These are phyloP conservation scores for Lepidurus arcticus DNA, from an alignment of 1,140 invertebrate species.

Conservation along the genomic window DNA sequence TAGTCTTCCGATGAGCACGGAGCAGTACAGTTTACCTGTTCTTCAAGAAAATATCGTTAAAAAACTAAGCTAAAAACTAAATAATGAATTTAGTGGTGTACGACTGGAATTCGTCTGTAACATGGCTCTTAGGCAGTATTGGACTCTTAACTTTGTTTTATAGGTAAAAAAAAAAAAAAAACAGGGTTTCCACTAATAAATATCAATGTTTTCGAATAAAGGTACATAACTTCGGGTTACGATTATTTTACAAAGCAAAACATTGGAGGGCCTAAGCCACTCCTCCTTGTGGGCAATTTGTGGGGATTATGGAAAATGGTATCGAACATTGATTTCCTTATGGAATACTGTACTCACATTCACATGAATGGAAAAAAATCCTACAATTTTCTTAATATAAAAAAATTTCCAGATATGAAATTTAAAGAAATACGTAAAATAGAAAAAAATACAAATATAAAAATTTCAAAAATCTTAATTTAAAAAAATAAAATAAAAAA, in stretches of 20 bases:
- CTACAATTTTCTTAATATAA: too few species aligned
- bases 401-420: too few species aligned
- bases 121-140: neutral
- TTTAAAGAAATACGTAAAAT: too few species aligned
- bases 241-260: constrained; percentile 24
- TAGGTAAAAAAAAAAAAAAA: neutral
- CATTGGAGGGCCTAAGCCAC: constrained; percentile 34
- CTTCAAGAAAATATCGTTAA: too few species aligned
- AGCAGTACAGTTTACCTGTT: too few species aligned
- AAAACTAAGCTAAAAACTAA: neutral
- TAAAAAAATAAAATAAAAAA: too few species aligned
- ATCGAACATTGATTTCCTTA: neutral
- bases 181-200: neutral
- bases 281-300: constrained; percentile 28
- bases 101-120: neutral
- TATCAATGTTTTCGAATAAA: neutral
- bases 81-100: neutral
- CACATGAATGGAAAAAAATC: too few species aligned
- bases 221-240: constrained; percentile 24
- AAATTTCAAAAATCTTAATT: too few species aligned
- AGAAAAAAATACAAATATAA: too few species aligned
- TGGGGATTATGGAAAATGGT: constrained; percentile 33
- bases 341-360: too few species aligned
- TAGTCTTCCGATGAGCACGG: too few species aligned
- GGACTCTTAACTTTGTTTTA: neutral